phyloP scores from a whole-genome alignment of 2,797 vertebrate species.

The Acanthornis magna region DNA sequence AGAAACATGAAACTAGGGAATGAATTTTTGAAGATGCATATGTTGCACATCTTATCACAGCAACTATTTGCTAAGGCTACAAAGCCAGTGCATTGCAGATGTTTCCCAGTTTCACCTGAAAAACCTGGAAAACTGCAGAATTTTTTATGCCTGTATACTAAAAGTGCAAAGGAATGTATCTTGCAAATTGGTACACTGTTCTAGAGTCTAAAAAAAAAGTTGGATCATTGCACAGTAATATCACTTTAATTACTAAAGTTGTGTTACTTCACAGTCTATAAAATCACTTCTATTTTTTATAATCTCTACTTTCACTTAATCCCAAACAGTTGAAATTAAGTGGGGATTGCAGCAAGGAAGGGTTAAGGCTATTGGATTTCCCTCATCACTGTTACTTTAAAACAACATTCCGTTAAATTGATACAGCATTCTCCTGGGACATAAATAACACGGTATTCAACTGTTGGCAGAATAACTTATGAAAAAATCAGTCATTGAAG shows the following conservation, averaged over 20 bases:
- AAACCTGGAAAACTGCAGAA: neutral
- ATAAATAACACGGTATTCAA: neutral
- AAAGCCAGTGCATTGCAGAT: neutral
- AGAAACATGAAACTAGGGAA: neutral
- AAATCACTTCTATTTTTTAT: neutral
- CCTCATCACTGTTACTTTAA: slow-evolving; percentile 35
- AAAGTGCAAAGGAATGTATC: neutral
- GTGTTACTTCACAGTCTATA: neutral
- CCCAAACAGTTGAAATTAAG: neutral
- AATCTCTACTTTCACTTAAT: neutral
- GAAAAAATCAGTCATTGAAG: neutral
- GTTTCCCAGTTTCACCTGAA: neutral
- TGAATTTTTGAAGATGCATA: slow-evolving; percentile 2
- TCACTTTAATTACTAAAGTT: neutral
- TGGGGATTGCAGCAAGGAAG: slow-evolving; percentile 7
- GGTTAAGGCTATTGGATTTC: slow-evolving; percentile 8
- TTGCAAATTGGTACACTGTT: neutral
- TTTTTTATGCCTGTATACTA: neutral
- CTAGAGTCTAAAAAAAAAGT: neutral
- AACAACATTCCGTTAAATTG: neutral
- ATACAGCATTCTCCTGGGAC: neutral
- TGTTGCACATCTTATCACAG: neutral
- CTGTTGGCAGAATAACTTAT: neutral
- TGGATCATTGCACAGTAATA: neutral
- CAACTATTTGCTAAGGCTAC: neutral